phyloP scores from a whole-genome alignment of 2,797 vertebrate genomes.

The Halcyon chelicuti region DNA sequence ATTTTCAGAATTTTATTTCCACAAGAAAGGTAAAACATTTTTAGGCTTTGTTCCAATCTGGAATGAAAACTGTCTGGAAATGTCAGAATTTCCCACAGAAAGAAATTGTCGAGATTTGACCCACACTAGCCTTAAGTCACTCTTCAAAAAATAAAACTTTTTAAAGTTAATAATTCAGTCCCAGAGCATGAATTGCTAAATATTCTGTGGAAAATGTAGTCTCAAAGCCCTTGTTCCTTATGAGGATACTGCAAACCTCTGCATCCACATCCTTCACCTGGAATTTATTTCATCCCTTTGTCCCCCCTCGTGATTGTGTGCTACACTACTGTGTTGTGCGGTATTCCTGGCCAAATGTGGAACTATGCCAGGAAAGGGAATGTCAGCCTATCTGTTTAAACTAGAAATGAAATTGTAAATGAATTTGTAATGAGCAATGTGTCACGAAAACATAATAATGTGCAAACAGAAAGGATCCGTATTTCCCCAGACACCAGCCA shows the following conservation, averaged over 20 bases:
- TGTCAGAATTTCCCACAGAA: background rate
- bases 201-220: background rate
- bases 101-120: background rate
- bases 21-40: background rate
- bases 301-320: background rate
- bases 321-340: background rate
- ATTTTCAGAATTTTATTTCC: constrained; percentile 14
- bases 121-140: background rate
- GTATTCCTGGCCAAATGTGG: background rate
- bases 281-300: background rate
- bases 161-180: background rate
- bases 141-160: background rate
- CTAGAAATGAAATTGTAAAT: background rate
- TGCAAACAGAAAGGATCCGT: background rate
- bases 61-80: background rate
- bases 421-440: background rate
- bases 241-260: background rate
- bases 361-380: background rate
- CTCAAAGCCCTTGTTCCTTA: background rate
- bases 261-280: background rate
- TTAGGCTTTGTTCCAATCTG: background rate
- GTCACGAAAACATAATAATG: background rate
- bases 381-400: background rate
- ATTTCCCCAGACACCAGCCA: background rate
- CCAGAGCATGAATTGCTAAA: background rate